phyloP scores from a whole-genome alignment of 2,888 invertebrate species.

The Carcina quercana region DNA sequence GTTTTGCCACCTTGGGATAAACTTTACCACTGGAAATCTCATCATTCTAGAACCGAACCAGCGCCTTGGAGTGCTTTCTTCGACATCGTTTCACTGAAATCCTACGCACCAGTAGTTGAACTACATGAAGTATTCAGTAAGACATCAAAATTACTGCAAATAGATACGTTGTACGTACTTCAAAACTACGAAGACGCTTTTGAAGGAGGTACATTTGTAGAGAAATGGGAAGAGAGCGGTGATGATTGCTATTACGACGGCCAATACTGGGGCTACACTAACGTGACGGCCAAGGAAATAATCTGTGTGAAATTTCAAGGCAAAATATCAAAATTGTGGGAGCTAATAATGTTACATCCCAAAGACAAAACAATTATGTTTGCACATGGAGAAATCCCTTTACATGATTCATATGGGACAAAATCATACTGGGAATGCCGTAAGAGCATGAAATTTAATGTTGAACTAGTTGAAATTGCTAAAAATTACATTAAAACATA shows the following conservation, averaged over 20 bases:
- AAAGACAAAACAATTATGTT: slow-evolving; percentile 76
- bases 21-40: slow-evolving; percentile 91
- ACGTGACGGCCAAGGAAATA: slow-evolving; percentile 77
- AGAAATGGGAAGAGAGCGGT: slow-evolving; percentile 84
- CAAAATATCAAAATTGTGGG: slow-evolving; percentile 76
- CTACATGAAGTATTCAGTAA: slow-evolving; percentile 81
- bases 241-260: slow-evolving; percentile 42
- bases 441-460: slow-evolving; percentile 93
- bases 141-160: slow-evolving; percentile 40
- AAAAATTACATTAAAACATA: slow-evolving; percentile 68
- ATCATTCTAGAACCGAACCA: slow-evolving; percentile 67
- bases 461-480: slow-evolving; percentile 78
- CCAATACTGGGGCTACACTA: slow-evolving; percentile 82
- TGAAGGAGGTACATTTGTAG: slow-evolving; percentile 84
- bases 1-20: slow-evolving; percentile 95
- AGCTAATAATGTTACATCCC: slow-evolving; percentile 66
- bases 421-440: slow-evolving; percentile 88
- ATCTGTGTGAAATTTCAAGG: slow-evolving; percentile 91
- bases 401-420: slow-evolving; percentile 92
- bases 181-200: slow-evolving; percentile 92
- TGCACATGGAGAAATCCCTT: slow-evolving; percentile 87
- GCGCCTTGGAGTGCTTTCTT: slow-evolving; percentile 91
- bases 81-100: slow-evolving; percentile 83
- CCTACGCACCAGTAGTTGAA: slow-evolving; percentile 91
- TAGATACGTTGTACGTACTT: slow-evolving; percentile 87